Base-by-base conservation (phyloP, 2,888 invertebrate genomes). In the Linnaemya vulpina region DNA sequence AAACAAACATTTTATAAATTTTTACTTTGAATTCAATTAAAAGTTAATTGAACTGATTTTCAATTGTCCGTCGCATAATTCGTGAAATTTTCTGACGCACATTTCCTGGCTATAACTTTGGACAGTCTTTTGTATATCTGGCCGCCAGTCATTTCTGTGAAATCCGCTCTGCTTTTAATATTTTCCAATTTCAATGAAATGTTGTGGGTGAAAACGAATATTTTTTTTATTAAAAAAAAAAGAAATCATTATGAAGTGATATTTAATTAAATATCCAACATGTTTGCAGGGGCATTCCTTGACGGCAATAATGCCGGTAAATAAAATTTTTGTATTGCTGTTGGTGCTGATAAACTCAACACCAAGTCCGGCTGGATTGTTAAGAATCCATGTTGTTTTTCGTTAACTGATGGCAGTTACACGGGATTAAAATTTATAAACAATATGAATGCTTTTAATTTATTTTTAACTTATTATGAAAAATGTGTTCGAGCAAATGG, bases 401-500 rank as follows among this genome's bases (percentile, higher is more conserved):
- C n/a, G n/a, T n/a, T 71, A 71, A 71, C 35, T 71, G 71, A 46
- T 35, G 43, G 35, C 63, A 71, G 49, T 70, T 70, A 71, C n/a
- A 68, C 5, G 10, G 25, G 25, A 62, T 40, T 60, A 70, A 11
- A n/a, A n/a, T n/a, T n/a, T n/a, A 25, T 20, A 43, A 38, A 22
- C n/a, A 76, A 5, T 3, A 51, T 20, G 11, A 62, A 43, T 71
- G 9, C 63, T 49, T 22, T 67, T 46, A 11, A 40, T 11, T 11
- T 40, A 8, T 60, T 30, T 70, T 22, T 55, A 22, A 49, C 40
- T 63, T 55, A 46, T 65, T 73, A 65, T 55, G 17, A 55, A 71
- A 71, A 65, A 43, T 60, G 68, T 68, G n/a, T n/a, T n/a, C n/a
- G 13, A 77, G 40, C 68, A 40, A 68, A 68, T 77, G 77, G 49